phyloP scores from a whole-genome alignment of 2,797 vertebrate species.

The Amniataba percoides region DNA sequence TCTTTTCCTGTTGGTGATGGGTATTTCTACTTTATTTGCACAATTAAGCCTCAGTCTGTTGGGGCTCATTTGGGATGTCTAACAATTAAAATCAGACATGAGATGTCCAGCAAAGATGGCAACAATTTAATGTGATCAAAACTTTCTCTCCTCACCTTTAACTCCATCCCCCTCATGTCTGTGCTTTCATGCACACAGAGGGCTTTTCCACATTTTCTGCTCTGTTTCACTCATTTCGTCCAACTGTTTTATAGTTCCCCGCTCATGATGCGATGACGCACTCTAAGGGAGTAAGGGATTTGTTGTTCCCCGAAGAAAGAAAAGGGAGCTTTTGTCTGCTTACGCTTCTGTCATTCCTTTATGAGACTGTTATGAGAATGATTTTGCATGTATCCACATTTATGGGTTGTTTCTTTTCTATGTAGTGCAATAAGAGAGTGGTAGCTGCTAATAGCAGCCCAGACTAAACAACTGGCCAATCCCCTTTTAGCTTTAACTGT shows the following conservation, averaged over 20 bases:
- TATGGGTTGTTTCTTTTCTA: not conserved
- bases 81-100: no score
- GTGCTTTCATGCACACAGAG: not conserved
- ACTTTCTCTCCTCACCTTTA: not conserved
- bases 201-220: slow-evolving; percentile 54
- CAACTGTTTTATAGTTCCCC: slow-evolving; percentile 57
- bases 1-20: not conserved
- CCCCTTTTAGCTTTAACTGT: not conserved
- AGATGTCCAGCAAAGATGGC: not conserved
- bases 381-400: not conserved
- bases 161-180: not conserved
- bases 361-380: slow-evolving; percentile 10
- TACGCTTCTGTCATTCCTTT: slow-evolving; percentile 12
- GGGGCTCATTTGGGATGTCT: not conserved
- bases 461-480: slow-evolving; percentile 21
- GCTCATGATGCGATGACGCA: slow-evolving; percentile 55
- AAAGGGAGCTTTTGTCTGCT: slow-evolving; percentile 49
- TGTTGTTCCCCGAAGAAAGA: slow-evolving; percentile 60
- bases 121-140: not conserved
- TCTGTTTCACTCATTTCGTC: slow-evolving; percentile 46
- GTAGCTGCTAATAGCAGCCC: slow-evolving; percentile 7
- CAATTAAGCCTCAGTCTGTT: not conserved
- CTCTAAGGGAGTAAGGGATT: slow-evolving; percentile 46
- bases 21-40: not conserved
- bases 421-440: not conserved